Percentiles rank a stretch among this genome's conserved stretches.
These are phyloP conservation scores for Pygmarrhopalites habei DNA, from an alignment of 1,140 invertebrate genomes.

Conservation along the genomic window DNA sequence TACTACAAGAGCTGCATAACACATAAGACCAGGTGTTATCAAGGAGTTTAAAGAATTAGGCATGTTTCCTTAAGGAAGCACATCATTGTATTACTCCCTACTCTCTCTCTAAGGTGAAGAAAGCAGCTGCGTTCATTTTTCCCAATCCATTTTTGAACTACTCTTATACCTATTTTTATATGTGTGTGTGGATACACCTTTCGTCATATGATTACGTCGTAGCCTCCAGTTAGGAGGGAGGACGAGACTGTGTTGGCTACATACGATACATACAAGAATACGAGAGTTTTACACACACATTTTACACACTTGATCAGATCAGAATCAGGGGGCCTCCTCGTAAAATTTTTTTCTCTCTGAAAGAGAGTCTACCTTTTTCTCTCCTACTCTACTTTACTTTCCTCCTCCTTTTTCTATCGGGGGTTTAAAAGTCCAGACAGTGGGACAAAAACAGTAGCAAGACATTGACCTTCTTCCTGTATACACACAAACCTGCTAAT, in stretches of 20 bases:
- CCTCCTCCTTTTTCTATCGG: neutral
- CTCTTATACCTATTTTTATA: too few species aligned
- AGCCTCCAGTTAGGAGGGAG: too few species aligned
- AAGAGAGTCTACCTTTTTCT: neutral
- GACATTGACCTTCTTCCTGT: constrained; percentile 37
- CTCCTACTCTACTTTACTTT: neutral
- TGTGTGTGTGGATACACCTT: too few species aligned
- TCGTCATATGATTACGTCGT: too few species aligned
- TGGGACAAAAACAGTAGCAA: constrained; percentile 14
- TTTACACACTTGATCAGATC: constrained; percentile 26
- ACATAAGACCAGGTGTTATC: constrained; percentile 20
- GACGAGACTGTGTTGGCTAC: too few species aligned
- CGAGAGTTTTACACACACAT: neutral
- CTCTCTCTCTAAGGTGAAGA: too few species aligned
- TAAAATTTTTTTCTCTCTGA: neutral
- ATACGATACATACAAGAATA: too few species aligned
- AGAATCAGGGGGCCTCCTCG: neutral
- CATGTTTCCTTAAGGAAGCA: constrained; percentile 12
- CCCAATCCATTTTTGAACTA: too few species aligned
- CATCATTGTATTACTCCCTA: neutral
- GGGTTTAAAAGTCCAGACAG: constrained; percentile 26
- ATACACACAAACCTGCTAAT: constrained; percentile 32
- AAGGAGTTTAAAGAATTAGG: constrained; percentile 21
- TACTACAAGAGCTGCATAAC: too few species aligned
- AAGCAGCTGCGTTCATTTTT: too few species aligned